Evolutionary conservation across 2,797 vertebrate genomes (phyloP).

Genomic region (Knipowitschia caucasica): DNA sequence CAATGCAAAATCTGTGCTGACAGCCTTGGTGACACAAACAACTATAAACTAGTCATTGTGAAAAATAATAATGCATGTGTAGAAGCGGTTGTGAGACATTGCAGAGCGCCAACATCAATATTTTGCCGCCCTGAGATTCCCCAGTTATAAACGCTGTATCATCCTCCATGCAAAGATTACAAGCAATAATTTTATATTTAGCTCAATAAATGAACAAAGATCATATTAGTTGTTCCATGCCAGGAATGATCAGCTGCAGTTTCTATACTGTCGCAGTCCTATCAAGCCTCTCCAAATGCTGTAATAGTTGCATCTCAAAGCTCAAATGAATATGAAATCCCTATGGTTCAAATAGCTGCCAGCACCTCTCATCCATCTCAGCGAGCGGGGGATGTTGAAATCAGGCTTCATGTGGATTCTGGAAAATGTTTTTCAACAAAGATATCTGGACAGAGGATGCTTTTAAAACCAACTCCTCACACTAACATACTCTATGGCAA

Average conservation of each 20-base stretch:
- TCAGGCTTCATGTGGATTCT: conserved; percentile 13
- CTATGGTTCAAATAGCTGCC: conserved; percentile 27
- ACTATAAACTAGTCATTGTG: too few species aligned
- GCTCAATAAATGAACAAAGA: conserved; percentile 3
- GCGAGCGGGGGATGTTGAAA: conserved; percentile 24
- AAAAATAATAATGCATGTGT: too few species aligned
- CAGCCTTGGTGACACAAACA: too few species aligned
- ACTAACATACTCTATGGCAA: not conserved
- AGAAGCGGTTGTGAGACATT: too few species aligned
- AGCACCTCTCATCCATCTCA: conserved; percentile 15
- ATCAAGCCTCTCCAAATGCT: conserved; percentile 19
- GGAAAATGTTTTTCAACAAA: conserved; percentile 14
- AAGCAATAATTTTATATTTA: not conserved
- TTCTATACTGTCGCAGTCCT: not conserved
- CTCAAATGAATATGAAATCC: conserved; percentile 33
- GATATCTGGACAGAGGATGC: not conserved
- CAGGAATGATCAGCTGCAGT: conserved; percentile 11
- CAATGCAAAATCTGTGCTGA: too few species aligned
- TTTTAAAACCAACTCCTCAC: not conserved
- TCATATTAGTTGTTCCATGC: conserved; percentile 3
- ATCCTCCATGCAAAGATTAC: too few species aligned
- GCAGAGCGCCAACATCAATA: too few species aligned
- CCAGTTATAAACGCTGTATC: too few species aligned
- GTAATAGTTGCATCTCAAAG: conserved; percentile 28
- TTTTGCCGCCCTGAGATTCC: too few species aligned